Percentiles rank a stretch among this genome's conserved stretches.
These are phyloP conservation scores for Drosophila saltans DNA, from an alignment of 1,140 invertebrate species.

Conservation along the genomic window DNA sequence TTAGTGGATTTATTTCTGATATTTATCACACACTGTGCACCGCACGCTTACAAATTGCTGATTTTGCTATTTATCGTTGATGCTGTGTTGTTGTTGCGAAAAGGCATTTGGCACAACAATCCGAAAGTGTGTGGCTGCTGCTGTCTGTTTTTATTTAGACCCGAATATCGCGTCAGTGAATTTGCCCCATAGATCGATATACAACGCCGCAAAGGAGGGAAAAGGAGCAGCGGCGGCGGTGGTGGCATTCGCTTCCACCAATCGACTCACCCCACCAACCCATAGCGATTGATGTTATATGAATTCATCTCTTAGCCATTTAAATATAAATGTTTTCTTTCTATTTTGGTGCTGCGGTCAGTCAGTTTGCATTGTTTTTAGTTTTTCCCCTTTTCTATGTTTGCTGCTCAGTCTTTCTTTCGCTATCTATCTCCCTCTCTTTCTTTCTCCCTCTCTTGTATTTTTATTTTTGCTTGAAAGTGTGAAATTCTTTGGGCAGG, in stretches of 20 bases:
- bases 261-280: not conserved
- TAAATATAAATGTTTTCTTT: conserved; percentile 61
- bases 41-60: conserved; percentile 63
- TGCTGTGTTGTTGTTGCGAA: conserved; percentile 36
- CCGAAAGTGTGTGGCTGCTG: conserved; percentile 50
- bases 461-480: conserved; percentile 41
- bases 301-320: conserved; percentile 57
- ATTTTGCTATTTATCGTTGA: conserved; percentile 40
- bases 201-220: conserved; percentile 31
- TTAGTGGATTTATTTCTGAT: too few relatives aligned
- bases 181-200: conserved; percentile 57
- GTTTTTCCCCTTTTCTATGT: not conserved
- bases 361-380: conserved; percentile 35
- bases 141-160: conserved; percentile 57
- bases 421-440: not conserved
- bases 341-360: conserved; percentile 59
- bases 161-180: conserved; percentile 46
- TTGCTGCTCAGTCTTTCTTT: not conserved
- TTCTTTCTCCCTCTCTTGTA: not conserved
- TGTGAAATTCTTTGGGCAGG: conserved; percentile 78
- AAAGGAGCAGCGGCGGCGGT: conserved; percentile 16
- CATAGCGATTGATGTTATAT: conserved; percentile 22
- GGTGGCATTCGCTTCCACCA: not conserved
- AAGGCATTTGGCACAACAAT: conserved; percentile 66
- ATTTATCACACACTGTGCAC: not conserved